Percentiles rank a stretch among this genome's conserved stretches.
These are phyloP conservation scores for Macroramphosus scolopax DNA, from an alignment of 2,797 vertebrate genomes.

Conservation along the genomic window DNA sequence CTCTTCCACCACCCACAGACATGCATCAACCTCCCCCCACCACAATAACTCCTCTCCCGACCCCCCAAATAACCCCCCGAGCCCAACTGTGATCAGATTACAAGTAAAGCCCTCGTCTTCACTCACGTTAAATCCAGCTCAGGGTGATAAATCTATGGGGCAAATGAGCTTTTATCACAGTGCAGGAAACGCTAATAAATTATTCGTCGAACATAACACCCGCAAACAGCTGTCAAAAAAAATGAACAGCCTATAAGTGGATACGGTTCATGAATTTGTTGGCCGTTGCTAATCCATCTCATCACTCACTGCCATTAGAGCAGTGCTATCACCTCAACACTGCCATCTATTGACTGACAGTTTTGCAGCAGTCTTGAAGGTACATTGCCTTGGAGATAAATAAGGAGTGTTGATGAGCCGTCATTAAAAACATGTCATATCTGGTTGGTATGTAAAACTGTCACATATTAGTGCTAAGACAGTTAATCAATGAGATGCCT, in stretches of 20 bases:
- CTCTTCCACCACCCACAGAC: slow-evolving; percentile 25
- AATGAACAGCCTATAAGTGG: slow-evolving; percentile 47
- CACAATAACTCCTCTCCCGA: slow-evolving; percentile 14
- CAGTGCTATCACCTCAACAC: slow-evolving; percentile 62
- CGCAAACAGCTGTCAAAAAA: slow-evolving; percentile 44
- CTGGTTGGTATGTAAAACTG: no score
- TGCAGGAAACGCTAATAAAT: slow-evolving; percentile 54
- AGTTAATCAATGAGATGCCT: no score
- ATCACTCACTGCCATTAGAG: slow-evolving; percentile 14
- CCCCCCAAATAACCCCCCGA: slow-evolving; percentile 17
- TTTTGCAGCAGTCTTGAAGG: slow-evolving; percentile 52
- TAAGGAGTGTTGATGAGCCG: neutral
- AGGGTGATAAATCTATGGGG: slow-evolving; percentile 35
- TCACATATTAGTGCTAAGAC: no score
- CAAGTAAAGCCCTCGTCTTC: slow-evolving; percentile 43
- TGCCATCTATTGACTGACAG: slow-evolving; percentile 74
- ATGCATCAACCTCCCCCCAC: slow-evolving; percentile 25
- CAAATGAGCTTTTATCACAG: slow-evolving; percentile 57
- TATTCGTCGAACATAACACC: slow-evolving; percentile 42
- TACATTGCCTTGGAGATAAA: neutral
- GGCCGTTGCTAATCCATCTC: slow-evolving; percentile 50
- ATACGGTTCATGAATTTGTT: slow-evolving; percentile 55
- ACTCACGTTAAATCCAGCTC: slow-evolving; percentile 54
- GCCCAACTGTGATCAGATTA: slow-evolving; percentile 60
- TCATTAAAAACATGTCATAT: no score